Conservation (phyloP, 2,797 vertebrate genomes). For the Spondyliosoma cantharus region DNA sequence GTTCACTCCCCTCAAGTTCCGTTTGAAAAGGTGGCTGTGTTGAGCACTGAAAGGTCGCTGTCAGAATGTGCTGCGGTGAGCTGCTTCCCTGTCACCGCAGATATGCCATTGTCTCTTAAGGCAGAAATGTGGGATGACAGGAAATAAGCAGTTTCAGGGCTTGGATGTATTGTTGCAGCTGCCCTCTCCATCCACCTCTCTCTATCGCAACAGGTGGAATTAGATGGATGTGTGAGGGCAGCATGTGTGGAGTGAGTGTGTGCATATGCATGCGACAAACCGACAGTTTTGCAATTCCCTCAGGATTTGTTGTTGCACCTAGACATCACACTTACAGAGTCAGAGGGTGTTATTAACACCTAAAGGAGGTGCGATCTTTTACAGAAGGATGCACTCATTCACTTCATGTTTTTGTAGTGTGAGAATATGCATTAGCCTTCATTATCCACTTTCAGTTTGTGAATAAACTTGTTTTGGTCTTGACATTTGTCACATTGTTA, state of each 20-base stretch:
- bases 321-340: conserved; percentile 34
- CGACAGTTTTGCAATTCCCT: conserved; percentile 18
- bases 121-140: conserved; percentile 55
- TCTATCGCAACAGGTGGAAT: conserved; percentile 51
- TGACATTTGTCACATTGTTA: conserved; percentile 6
- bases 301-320: conserved; percentile 40
- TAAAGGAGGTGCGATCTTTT: conserved; percentile 25
- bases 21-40: conserved; percentile 41
- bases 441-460: conserved; percentile 9
- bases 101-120: conserved; percentile 39
- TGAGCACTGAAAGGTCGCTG: conserved; percentile 66
- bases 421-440: background rate
- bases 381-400: conserved; percentile 29
- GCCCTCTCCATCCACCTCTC: conserved; percentile 13
- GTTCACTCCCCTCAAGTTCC: conserved; percentile 27
- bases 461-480: background rate
- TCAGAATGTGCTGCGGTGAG: conserved; percentile 32
- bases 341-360: conserved; percentile 38
- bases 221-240: background rate
- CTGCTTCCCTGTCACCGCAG: conserved; percentile 54
- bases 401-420: conserved; percentile 23
- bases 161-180: conserved; percentile 19
- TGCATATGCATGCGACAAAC: conserved; percentile 43
- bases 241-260: conserved; percentile 14
- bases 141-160: conserved; percentile 40